Evolutionary conservation across 1,140 invertebrate species (phyloP).

Genomic region (Zaprionus taronus): DNA sequence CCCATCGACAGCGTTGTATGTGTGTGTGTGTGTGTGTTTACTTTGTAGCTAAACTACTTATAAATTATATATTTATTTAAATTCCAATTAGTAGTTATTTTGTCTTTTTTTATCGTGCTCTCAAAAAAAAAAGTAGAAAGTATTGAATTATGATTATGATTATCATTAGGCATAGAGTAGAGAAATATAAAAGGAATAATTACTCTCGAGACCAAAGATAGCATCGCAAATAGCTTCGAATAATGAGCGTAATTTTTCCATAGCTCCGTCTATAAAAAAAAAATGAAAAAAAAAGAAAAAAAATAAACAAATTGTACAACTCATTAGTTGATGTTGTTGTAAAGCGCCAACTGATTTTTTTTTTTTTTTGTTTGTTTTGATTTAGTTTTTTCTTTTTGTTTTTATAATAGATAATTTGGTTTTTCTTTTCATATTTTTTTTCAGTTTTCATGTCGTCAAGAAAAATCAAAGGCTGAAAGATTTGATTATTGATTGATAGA

Average conservation of each 20-base stretch:
- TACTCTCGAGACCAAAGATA: conserved; percentile 83
- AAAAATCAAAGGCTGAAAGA: conserved; percentile 48
- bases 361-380: conserved; percentile 39
- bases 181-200: conserved; percentile 81
- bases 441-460: conserved; percentile 35
- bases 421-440: conserved; percentile 54
- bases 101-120: conserved; percentile 56
- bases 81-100: conserved; percentile 37
- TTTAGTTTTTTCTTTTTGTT: conserved; percentile 29
- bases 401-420: conserved; percentile 46
- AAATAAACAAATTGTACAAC: conserved; percentile 77
- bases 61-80: conserved; percentile 57
- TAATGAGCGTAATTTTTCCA: conserved; percentile 83
- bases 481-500: conserved; percentile 15
- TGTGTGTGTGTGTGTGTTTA: conserved; percentile 30
- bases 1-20: neutral
- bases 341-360: conserved; percentile 52
- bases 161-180: conserved; percentile 76
- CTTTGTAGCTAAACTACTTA: conserved; percentile 61
- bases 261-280: conserved; percentile 81
- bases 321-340: conserved; percentile 71
- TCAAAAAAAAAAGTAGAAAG: conserved; percentile 60
- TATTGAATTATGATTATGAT: conserved; percentile 59
- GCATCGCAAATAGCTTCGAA: conserved; percentile 82
- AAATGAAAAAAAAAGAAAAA: conserved; percentile 43